Evolutionary conservation across 2,888 invertebrate genomes (phyloP).

Genomic region (Drosophila diplacantha): DNA sequence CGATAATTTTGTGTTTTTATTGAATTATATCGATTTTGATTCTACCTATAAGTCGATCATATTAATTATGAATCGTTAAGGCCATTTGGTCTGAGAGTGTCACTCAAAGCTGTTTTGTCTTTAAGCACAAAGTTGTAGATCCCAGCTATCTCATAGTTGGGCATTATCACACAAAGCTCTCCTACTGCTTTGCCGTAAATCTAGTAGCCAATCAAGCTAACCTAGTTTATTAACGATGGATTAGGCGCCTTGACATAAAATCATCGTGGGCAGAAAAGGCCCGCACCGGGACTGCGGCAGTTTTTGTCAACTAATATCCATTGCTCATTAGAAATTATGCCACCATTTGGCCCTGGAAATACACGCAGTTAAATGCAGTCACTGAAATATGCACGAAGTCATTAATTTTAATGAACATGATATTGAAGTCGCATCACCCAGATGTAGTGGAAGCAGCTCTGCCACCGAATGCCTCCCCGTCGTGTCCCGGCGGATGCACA

Average conservation of each 20-base stretch:
- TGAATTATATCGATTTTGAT: too few species aligned
- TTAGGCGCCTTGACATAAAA: not conserved
- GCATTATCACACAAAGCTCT: not conserved
- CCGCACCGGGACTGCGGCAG: not conserved
- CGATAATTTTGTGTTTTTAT: too few species aligned
- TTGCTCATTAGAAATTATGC: conserved; percentile 50
- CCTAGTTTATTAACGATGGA: not conserved
- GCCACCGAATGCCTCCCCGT: conserved; percentile 12
- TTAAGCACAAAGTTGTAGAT: too few species aligned
- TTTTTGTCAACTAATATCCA: conserved; percentile 42
- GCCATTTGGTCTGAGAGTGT: too few species aligned
- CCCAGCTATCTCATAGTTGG: not conserved
- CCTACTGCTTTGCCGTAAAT: not conserved
- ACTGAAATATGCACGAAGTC: conserved; percentile 44
- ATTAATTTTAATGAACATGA: conserved; percentile 69
- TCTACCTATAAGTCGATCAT: too few species aligned
- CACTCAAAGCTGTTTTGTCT: too few species aligned
- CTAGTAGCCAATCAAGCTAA: not conserved
- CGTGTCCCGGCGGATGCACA: conserved; percentile 13
- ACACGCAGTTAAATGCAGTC: not conserved
- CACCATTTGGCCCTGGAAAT: conserved; percentile 17
- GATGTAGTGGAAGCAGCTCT: conserved; percentile 43
- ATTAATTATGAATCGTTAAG: too few species aligned
- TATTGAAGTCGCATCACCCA: conserved; percentile 47
- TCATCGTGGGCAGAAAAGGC: not conserved